phyloP scores from a whole-genome alignment of 2,797 vertebrate species.

The Melanogrammus aeglefinus region DNA sequence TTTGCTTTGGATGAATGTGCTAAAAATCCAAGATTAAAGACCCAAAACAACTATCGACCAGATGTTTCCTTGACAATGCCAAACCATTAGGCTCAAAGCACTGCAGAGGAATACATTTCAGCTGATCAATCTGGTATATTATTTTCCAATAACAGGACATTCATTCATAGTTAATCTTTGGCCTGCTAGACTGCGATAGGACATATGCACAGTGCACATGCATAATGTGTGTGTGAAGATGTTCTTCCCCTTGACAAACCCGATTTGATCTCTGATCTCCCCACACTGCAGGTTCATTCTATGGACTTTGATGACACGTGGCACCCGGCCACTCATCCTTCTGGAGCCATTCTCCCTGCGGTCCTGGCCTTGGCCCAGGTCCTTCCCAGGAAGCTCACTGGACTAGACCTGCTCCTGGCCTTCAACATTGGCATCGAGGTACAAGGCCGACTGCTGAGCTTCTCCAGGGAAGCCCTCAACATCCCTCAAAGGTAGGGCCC shows the following conservation, averaged over 20 bases:
- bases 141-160: background rate
- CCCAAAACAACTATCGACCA: too few species aligned
- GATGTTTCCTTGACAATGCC: too few species aligned
- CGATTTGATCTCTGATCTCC: background rate
- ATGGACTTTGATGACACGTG: conserved; percentile 98
- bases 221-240: background rate
- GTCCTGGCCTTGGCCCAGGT: conserved; percentile 83
- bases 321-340: conserved; percentile 95
- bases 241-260: background rate
- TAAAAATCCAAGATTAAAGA: too few species aligned
- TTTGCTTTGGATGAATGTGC: too few species aligned
- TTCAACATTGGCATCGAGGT: conserved; percentile 92
- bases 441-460: conserved; percentile 85
- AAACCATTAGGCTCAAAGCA: too few species aligned
- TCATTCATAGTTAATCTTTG: background rate
- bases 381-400: conserved; percentile 74
- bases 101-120: conserved; percentile 1
- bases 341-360: conserved; percentile 82
- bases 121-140: background rate
- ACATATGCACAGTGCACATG: background rate
- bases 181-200: background rate
- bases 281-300: conserved; percentile 81
- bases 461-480: conserved; percentile 86
- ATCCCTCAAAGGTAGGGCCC: conserved; percentile 84
- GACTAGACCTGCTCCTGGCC: conserved; percentile 86